Evolutionary conservation across 2,888 invertebrate genomes (phyloP).

Genomic region (Timandra comae): DNA sequence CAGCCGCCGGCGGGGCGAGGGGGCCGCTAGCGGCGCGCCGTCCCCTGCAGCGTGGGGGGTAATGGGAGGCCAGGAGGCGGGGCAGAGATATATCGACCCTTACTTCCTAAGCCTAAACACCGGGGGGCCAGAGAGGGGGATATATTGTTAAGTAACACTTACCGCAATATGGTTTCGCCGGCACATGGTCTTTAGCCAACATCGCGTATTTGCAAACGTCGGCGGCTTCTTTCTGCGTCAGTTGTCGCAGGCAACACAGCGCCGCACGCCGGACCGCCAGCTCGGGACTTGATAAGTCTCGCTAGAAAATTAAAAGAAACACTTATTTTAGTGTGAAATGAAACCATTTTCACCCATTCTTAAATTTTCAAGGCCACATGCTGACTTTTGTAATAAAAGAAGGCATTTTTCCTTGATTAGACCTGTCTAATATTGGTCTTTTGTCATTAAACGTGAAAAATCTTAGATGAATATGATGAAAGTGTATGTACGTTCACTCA

Average conservation of each 20-base stretch:
- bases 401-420: neutral
- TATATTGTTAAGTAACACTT: constrained; percentile 10
- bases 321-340: too few species aligned
- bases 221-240: constrained; percentile 96
- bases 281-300: constrained; percentile 92
- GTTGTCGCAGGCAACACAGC: constrained; percentile 94
- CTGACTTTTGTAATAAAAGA: too few species aligned
- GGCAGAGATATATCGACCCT: too few species aligned
- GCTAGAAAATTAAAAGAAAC: too few species aligned
- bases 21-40: too few species aligned
- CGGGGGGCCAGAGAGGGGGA: neutral
- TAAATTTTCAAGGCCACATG: too few species aligned
- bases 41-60: too few species aligned
- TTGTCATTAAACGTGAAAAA: neutral
- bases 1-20: too few species aligned
- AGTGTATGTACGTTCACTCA: neutral
- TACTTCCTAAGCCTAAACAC: too few species aligned
- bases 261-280: constrained; percentile 94
- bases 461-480: neutral
- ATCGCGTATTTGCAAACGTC: constrained; percentile 96
- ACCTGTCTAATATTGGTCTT: neutral
- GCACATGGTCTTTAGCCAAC: constrained; percentile 58
- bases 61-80: too few species aligned
- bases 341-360: too few species aligned
- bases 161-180: constrained; percentile 62